Percentiles rank a stretch among this genome's conserved stretches.
Conservation (phyloP, 92 coral and sea anemone genomes). For the Umimayanthus kanabou region DNA sequence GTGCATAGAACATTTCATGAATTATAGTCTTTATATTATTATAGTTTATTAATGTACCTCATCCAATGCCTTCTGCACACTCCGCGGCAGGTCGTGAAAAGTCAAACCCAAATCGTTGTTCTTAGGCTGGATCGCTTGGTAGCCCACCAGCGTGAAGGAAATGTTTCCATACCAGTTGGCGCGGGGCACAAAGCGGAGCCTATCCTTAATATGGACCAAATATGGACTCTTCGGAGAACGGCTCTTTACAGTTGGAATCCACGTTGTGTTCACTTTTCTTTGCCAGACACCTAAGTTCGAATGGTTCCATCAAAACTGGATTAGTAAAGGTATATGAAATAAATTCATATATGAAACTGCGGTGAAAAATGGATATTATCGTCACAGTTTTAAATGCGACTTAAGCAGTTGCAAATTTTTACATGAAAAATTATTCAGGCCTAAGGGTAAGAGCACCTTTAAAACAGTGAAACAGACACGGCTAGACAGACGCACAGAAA, state of each 20-base stretch:
- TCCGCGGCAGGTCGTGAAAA: constrained; percentile 22
- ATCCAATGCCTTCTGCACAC: background rate
- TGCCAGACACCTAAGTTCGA: constrained; percentile 6
- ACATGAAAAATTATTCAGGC: no score
- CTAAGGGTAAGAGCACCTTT: no score
- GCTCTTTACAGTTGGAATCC: background rate
- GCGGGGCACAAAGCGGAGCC: background rate
- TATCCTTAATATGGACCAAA: background rate
- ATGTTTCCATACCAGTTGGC: constrained; percentile 30
- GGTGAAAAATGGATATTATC: no score
- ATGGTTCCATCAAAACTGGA: background rate
- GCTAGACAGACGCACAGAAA: background rate
- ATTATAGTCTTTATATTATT: no score
- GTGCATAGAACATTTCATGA: no score
- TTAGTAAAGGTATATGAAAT: background rate
- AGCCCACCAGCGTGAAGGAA: constrained; percentile 11
- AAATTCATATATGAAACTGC: no score
- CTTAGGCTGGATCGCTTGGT: background rate
- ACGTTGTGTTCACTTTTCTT: background rate
- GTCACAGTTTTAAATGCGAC: no score
- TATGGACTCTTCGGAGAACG: background rate
- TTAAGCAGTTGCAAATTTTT: no score
- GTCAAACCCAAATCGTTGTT: background rate
- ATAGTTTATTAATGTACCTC: background rate
- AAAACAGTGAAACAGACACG: no score